These are phyloP conservation scores for Mizuhopecten yessoensis DNA, from an alignment of 1,140 invertebrate species.

Conservation along the genomic window DNA sequence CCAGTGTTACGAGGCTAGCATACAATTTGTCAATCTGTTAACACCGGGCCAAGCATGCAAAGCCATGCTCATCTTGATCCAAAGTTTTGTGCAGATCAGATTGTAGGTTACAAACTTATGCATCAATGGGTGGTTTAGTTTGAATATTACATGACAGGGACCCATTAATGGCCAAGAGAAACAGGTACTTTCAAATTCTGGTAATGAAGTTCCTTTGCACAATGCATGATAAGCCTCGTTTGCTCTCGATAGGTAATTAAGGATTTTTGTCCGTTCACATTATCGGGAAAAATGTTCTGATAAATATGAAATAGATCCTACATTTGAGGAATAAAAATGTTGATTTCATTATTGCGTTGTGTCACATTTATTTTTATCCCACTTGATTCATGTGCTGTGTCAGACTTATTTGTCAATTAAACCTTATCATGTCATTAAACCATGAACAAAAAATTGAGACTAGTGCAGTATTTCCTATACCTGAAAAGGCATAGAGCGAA, in stretches of 20 bases:
- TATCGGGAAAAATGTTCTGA: background rate
- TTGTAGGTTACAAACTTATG: background rate
- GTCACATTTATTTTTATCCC: no score
- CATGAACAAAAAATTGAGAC: no score
- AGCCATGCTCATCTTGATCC: background rate
- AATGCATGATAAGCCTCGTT: background rate
- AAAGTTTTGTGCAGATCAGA: background rate
- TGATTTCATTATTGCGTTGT: no score
- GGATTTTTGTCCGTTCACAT: background rate
- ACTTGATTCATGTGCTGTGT: no score
- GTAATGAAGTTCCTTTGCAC: conserved; percentile 15
- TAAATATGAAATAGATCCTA: background rate
- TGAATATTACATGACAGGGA: background rate
- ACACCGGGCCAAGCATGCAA: background rate
- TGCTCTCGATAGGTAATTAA: background rate
- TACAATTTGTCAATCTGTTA: background rate
- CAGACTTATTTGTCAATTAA: no score
- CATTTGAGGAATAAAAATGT: no score
- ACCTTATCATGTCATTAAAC: no score
- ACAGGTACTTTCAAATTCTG: background rate
- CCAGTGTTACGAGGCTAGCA: background rate
- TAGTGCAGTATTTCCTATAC: no score
- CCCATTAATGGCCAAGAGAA: background rate
- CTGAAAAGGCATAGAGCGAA: no score
- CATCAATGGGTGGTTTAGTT: background rate